A percentile compares a stretch with the other conserved stretches of the same genome.
These are phyloP conservation scores for Colistium nudipinnis DNA, from an alignment of 2,113 vertebrate genomes.

Conservation along the genomic window DNA sequence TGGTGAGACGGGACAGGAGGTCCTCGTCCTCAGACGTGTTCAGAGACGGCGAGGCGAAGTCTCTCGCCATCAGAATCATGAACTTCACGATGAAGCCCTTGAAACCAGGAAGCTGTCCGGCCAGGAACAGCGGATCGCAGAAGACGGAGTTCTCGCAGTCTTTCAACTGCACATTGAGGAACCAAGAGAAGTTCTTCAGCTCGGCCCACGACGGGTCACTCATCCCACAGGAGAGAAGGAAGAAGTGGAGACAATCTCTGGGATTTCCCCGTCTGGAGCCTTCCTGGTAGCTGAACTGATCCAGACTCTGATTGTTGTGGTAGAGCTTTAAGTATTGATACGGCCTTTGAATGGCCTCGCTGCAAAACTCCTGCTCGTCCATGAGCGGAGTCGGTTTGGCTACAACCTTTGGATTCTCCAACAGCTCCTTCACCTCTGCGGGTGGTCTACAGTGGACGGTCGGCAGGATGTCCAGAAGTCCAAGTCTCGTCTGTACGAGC, in stretches of 20 bases:
- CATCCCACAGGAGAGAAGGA: constrained; percentile 77
- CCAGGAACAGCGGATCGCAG: constrained; percentile 76
- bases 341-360: constrained; percentile 81
- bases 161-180: constrained; percentile 82
- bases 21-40: constrained; percentile 73
- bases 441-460: constrained; percentile 77
- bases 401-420: neutral
- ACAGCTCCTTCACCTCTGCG: constrained; percentile 71
- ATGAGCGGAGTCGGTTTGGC: constrained; percentile 62
- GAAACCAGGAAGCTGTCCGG: constrained; percentile 74
- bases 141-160: constrained; percentile 82
- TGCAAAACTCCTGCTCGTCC: constrained; percentile 74
- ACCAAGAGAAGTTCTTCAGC: constrained; percentile 83
- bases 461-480: constrained; percentile 78
- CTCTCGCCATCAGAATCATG: constrained; percentile 84
- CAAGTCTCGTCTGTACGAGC: constrained; percentile 61
- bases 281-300: constrained; percentile 69
- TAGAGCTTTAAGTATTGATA: constrained; percentile 81
- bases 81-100: constrained; percentile 84
- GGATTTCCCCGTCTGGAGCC: constrained; percentile 52
- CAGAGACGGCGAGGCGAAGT: constrained; percentile 83
- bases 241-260: constrained; percentile 73
- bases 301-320: constrained; percentile 61
- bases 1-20: constrained; percentile 59
- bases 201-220: constrained; percentile 83